phyloP scores from a whole-genome alignment of 2,113 vertebrate genomes.

The Blennius ocellaris region DNA sequence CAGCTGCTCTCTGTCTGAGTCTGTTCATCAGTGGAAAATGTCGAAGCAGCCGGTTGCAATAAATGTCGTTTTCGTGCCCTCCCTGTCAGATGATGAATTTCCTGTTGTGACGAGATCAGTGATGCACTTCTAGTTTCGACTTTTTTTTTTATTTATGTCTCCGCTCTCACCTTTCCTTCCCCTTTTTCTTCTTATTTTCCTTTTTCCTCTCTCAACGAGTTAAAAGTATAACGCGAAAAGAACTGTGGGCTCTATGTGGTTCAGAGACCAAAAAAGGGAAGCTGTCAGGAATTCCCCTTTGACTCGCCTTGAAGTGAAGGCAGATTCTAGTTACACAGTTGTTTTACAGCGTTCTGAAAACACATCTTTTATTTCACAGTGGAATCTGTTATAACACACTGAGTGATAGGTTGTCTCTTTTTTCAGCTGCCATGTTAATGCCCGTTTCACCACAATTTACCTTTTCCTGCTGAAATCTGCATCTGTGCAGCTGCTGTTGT shows the following conservation, averaged over 20 bases:
- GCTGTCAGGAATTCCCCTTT: conserved; percentile 15
- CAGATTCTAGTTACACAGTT: too few relatives aligned
- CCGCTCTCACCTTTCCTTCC: conserved; percentile 32
- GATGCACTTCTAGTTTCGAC: conserved; percentile 32
- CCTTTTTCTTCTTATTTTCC: conserved; percentile 38
- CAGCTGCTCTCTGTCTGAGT: background rate
- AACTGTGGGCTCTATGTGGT: background rate
- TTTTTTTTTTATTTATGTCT: background rate
- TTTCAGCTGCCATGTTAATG: background rate
- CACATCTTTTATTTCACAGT: background rate
- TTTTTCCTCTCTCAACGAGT: background rate
- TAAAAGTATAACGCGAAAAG: background rate
- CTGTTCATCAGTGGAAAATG: background rate
- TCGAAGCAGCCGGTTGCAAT: background rate
- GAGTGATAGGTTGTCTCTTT: background rate
- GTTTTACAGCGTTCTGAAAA: background rate
- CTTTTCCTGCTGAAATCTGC: conserved; percentile 5
- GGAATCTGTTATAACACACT: background rate
- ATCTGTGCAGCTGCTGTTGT: background rate
- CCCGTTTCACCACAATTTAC: background rate
- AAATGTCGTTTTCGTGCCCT: conserved; percentile 6
- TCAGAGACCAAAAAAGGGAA: conserved; percentile 17
- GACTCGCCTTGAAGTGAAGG: background rate
- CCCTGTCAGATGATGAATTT: conserved; percentile 41
- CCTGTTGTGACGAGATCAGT: conserved; percentile 43